Percentiles rank a stretch among this genome's conserved stretches.
phyloP scores from a whole-genome alignment of 2,888 invertebrate genomes.

The Eilema sororculum region DNA sequence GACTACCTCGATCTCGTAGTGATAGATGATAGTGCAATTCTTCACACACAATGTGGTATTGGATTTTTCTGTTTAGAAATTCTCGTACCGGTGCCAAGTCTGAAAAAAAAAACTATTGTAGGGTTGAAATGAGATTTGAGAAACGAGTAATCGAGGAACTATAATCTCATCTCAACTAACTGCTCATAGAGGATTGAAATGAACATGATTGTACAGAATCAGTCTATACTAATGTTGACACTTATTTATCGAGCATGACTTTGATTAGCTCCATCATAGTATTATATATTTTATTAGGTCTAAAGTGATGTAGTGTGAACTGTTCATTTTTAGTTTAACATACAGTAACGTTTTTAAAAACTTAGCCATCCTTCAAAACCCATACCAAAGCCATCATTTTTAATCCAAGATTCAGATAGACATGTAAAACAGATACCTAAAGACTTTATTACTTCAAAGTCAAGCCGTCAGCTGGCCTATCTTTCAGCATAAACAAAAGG shows the following conservation, averaged over 20 bases:
- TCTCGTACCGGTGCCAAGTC: neutral
- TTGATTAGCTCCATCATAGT: neutral
- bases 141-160: too few species aligned
- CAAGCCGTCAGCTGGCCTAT: constrained; percentile 45
- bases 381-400: neutral
- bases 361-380: neutral
- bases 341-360: neutral
- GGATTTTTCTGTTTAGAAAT: neutral
- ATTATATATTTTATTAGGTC: too few species aligned
- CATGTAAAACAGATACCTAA: constrained; percentile 46
- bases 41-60: neutral
- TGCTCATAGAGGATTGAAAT: neutral
- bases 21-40: neutral
- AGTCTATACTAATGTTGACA: too few species aligned
- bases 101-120: neutral
- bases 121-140: neutral
- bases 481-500: constrained; percentile 44
- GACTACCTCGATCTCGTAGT: neutral
- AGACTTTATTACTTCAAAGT: constrained; percentile 44
- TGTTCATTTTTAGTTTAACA: too few species aligned
- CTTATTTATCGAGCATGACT: neutral
- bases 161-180: too few species aligned
- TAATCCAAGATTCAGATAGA: constrained; percentile 3
- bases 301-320: too few species aligned
- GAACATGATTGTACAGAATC: too few species aligned